Evolutionary conservation across 2,113 vertebrate species (phyloP), one percentile per base, ranked within the genome.

Genomic region (Campylomormyrus tamandua): DNA sequence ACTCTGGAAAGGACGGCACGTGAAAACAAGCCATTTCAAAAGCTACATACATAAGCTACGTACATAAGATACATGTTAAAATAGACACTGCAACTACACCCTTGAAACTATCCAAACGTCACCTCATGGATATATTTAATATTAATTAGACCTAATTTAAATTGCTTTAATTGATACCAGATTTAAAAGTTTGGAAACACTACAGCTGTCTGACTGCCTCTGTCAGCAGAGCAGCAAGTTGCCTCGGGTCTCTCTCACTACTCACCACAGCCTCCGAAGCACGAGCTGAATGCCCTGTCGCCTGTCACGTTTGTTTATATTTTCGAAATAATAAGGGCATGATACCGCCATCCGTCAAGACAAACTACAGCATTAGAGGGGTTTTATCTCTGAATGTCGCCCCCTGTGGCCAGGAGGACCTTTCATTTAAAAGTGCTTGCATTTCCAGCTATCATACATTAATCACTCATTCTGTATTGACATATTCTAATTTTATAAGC

Each of bases 251-350:
- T n/a, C 24, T 0, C 10, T 31, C 9, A 4, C n/a, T 31, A 31
- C 3, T 31, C 27, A 70, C 62, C 62, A 6, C 9, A 10, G 10
- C n/a, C 27, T 70, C 27, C 10, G 62, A n/a, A 27, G 62, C 27
- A 1, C 0, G 1, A 70, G 10, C 27, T 27, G 27, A 13, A 70
- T 4, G 27, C 62, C 10, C 27, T 0, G 27, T 4, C 0, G 1
- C 3, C 62, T n/a, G 8, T 70, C 62, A 70, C 62, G n/a, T 70
- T 70, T 31, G 27, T 70, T 70, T 31, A 31, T 31, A 13, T 70
- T 70, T 70, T 31, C 27, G 9, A 31, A 27, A 3, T 13, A 27
- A 70, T 70, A 27, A 70, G 10, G 62, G 10, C n/a, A 27, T 31
- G n/a, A 66, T 6, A 66, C n/a, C 27, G 27, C 10, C 9, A 70